phyloP scores from a whole-genome alignment of 2,113 vertebrate species.

The Oncorhynchus keta region DNA sequence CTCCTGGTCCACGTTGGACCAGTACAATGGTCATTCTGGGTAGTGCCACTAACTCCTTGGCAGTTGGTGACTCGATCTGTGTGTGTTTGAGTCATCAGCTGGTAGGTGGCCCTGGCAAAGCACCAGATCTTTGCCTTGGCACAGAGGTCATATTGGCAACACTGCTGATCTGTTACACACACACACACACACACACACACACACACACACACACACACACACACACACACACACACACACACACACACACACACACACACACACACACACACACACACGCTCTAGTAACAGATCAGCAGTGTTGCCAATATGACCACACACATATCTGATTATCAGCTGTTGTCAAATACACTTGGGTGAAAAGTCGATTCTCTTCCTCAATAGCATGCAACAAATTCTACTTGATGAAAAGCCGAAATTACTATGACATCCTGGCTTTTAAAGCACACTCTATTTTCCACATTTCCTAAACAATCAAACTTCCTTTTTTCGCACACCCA shows the following conservation, averaged over 20 bases:
- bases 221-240: too few relatives aligned
- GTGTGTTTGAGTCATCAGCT: not conserved
- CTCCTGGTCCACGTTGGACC: slow-evolving; percentile 37
- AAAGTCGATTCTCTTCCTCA: too few relatives aligned
- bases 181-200: not conserved
- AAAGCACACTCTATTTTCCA: too few relatives aligned
- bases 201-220: too few relatives aligned
- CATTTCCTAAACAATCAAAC: too few relatives aligned
- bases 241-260: too few relatives aligned
- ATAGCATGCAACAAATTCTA: too few relatives aligned
- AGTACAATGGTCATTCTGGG: slow-evolving; percentile 29
- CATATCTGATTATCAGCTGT: too few relatives aligned
- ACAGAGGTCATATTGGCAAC: not conserved
- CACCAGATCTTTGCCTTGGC: not conserved
- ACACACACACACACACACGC: not conserved
- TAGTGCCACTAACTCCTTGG: not conserved
- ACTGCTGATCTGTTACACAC: not conserved
- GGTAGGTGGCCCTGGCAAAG: not conserved
- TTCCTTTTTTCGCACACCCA: too few relatives aligned
- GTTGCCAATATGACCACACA: not conserved
- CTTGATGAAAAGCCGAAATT: too few relatives aligned
- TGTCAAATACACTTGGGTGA: too few relatives aligned
- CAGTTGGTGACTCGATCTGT: not conserved
- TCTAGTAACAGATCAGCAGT: not conserved
- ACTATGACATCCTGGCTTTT: too few relatives aligned